Percentiles rank a stretch among this genome's conserved stretches.
Evolutionary conservation across 2,113 vertebrate species (phyloP).

Genomic region (Halichoerus grypus): DNA sequence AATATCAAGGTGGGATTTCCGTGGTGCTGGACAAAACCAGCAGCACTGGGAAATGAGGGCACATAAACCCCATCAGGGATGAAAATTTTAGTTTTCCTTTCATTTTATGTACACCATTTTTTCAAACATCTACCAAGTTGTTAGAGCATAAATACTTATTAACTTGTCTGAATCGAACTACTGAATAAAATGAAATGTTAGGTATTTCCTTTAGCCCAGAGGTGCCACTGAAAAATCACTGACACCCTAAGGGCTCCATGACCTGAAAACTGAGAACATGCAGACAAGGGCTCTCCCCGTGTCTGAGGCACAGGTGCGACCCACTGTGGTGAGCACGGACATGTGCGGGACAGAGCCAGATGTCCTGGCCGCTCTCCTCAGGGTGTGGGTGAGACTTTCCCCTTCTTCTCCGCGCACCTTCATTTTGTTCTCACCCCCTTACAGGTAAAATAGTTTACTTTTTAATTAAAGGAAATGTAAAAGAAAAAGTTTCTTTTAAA

Average conservation of each 20-base stretch:
- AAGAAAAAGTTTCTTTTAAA: not conserved
- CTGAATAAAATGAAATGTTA: not conserved
- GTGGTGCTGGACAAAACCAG: accelerated
- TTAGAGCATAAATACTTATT: not conserved
- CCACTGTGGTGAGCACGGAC: not conserved
- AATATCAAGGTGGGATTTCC: not conserved
- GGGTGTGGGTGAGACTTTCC: accelerated
- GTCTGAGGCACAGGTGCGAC: not conserved
- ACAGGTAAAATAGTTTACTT: not conserved
- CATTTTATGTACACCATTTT: not conserved
- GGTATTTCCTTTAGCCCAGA: not conserved
- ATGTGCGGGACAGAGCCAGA: not conserved
- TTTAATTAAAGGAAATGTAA: not conserved
- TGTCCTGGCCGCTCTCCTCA: accelerated
- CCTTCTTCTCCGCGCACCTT: not conserved
- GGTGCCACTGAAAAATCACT: not conserved
- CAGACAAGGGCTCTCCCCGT: not conserved
- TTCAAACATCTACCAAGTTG: not conserved
- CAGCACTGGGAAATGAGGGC: not conserved
- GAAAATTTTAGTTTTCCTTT: not conserved
- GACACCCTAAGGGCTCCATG: not conserved
- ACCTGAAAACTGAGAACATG: accelerated
- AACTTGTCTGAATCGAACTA: not conserved
- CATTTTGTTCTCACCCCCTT: too few species aligned
- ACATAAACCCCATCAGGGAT: accelerated